These are phyloP conservation scores for Hypercompe scribonia DNA, from an alignment of 2,888 invertebrate genomes.

Conservation along the genomic window DNA sequence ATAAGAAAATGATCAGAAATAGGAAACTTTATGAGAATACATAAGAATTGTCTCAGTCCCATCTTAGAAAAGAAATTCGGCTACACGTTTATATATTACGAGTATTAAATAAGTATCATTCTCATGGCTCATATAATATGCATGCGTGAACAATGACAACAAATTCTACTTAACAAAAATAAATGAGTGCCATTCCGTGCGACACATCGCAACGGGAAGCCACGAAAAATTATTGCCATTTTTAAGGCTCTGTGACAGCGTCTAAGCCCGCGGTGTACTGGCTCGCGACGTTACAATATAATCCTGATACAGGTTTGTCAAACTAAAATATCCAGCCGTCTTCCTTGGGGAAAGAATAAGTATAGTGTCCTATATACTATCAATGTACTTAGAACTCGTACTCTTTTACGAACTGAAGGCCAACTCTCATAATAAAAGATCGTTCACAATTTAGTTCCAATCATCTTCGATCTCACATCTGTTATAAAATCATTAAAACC, in stretches of 20 bases:
- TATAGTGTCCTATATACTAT: neutral
- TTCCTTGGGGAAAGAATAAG: neutral
- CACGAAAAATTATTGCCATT: constrained; percentile 19
- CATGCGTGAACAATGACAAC: constrained; percentile 5
- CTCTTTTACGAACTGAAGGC: no score
- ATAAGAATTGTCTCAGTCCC: no score
- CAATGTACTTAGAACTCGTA: neutral
- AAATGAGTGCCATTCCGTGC: constrained; percentile 13
- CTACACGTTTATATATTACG: neutral
- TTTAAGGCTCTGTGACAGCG: constrained; percentile 17
- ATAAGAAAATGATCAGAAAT: no score
- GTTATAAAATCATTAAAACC: no score
- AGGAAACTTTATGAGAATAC: no score
- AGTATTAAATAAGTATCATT: neutral
- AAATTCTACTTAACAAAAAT: constrained; percentile 18
- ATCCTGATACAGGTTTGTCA: constrained; percentile 15
- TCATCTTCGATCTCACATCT: no score
- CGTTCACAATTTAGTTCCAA: no score
- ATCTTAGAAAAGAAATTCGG: neutral
- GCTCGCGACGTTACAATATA: constrained; percentile 11
- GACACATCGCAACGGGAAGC: constrained; percentile 14
- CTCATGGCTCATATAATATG: neutral
- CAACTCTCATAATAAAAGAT: no score
- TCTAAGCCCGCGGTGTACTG: constrained; percentile 14
- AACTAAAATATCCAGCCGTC: neutral